A percentile compares a stretch with the other conserved stretches of the same genome.
Evolutionary conservation across 2,113 vertebrate genomes (phyloP).

Genomic region (Xerus inauris): DNA sequence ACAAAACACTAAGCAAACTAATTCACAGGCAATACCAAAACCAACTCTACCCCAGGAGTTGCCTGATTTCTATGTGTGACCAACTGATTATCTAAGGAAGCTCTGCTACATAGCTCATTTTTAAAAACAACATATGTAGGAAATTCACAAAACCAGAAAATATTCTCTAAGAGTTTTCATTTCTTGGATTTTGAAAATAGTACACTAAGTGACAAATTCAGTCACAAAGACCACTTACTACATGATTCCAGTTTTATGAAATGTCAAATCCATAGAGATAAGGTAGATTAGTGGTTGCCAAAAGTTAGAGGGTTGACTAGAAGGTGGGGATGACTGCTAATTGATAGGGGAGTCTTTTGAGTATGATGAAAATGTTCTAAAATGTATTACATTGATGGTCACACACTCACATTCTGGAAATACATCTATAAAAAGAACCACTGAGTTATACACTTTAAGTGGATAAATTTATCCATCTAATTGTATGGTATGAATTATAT

Average conservation of each 20-base stretch:
- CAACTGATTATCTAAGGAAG: background rate
- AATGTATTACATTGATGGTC: background rate
- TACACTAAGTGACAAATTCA: background rate
- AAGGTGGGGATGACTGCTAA: background rate
- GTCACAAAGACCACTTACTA: background rate
- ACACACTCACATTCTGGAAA: slow-evolving; percentile 2
- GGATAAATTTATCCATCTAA: background rate
- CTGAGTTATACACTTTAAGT: background rate
- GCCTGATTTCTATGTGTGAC: background rate
- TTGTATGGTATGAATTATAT: background rate
- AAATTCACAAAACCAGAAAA: background rate
- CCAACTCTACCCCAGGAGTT: background rate
- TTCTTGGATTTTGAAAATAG: slow-evolving; percentile 39
- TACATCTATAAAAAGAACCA: background rate
- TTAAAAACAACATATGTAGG: background rate
- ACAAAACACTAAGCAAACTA: background rate
- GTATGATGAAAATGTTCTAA: background rate
- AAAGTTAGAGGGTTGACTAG: background rate
- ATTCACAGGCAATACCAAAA: background rate
- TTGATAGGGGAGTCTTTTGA: background rate
- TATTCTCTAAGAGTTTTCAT: slow-evolving; percentile 8
- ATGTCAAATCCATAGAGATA: background rate
- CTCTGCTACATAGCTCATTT: background rate
- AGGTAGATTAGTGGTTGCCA: background rate
- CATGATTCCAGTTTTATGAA: background rate